A percentile compares a stretch with the other conserved stretches of the same genome.
These are phyloP conservation scores for Apamea sordens DNA, from an alignment of 2,888 invertebrate species.

Conservation along the genomic window DNA sequence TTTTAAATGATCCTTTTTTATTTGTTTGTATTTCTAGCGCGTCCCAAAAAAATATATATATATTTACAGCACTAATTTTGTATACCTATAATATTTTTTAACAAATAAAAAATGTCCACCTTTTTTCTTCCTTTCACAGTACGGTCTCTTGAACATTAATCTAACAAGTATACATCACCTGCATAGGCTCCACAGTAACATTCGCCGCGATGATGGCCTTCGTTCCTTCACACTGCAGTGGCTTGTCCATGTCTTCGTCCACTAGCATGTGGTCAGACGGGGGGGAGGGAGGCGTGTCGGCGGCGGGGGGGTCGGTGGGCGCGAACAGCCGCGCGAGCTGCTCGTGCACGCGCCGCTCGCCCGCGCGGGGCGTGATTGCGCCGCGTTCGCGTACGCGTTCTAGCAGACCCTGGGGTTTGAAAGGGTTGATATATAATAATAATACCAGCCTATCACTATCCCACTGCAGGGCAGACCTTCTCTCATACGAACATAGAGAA, in stretches of 20 bases:
- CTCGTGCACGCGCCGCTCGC: constrained; percentile 93
- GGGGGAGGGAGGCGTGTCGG: constrained; percentile 29
- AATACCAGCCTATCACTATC: background rate
- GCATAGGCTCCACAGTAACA: constrained; percentile 81
- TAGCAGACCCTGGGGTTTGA: constrained; percentile 90
- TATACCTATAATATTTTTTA: no score
- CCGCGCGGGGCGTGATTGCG: constrained; percentile 90
- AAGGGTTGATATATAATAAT: background rate
- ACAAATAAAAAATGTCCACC: no score
- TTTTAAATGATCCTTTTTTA: no score
- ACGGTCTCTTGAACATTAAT: background rate
- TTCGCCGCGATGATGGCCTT: constrained; percentile 69
- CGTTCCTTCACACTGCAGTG: constrained; percentile 21
- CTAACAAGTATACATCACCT: constrained; percentile 68
- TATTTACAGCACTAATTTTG: no score
- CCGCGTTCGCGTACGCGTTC: constrained; percentile 94
- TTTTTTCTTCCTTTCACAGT: background rate
- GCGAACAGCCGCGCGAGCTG: constrained; percentile 91
- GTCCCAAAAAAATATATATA: no score
- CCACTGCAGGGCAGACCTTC: background rate
- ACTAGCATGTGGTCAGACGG: constrained; percentile 61
- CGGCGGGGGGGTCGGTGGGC: constrained; percentile 64
- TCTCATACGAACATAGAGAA: background rate
- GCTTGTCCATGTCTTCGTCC: constrained; percentile 60
- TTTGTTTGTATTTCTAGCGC: no score